Base-by-base conservation (phyloP, 2,797 vertebrate genomes). In the Acipenser oxyrinchus region DNA sequence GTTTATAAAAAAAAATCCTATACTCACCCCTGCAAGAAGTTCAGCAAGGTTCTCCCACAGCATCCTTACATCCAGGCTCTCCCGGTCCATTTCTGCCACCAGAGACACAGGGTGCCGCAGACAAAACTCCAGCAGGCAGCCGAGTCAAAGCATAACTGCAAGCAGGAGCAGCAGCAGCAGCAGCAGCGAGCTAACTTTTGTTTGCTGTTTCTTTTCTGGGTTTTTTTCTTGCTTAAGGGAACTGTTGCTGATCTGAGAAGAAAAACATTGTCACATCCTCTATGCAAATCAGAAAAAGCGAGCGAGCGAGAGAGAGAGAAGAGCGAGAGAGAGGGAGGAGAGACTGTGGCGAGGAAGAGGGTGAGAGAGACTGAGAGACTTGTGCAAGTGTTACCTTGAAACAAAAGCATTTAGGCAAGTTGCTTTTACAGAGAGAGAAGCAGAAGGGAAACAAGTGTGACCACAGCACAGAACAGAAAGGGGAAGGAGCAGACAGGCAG, bases 231-330 rank as follows among this genome's bases (percentile, higher is more conserved):
- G 23, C 23, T 62, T 37, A 82, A 76, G 72, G 72, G 74, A 79
- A 80, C 72, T 70, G 76, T 74, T 79, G 77, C 77, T 78, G 73
- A 72, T 81, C 74, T 80, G 68, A 74, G 86, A 82, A 76, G 69
- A 74, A 73, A 69, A 67, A 62, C 53, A 58, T 15, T 62, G 69
- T 66, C 84, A 82, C 76, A 74, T 85, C 86, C 85, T 77, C 81
- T 79, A 90, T 88, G 88, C 85, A 90, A 91, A 89, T 87, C 68
- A 11, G 10, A 8, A 18, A 37, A 23, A 79, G 81, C 79, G 76
- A 37, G 23, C 2, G 2, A 37, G 67, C 75, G 49, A 68, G 49
- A 37, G 23, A 37, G 2, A 37, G 23, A 37, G 23, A 37, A 2
- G 3, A 58, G 61, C 68, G 60, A 37, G 23, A 37, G 23, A 37